Base-by-base conservation (phyloP, 2,113 vertebrate genomes). In the Equus przewalskii region DNA sequence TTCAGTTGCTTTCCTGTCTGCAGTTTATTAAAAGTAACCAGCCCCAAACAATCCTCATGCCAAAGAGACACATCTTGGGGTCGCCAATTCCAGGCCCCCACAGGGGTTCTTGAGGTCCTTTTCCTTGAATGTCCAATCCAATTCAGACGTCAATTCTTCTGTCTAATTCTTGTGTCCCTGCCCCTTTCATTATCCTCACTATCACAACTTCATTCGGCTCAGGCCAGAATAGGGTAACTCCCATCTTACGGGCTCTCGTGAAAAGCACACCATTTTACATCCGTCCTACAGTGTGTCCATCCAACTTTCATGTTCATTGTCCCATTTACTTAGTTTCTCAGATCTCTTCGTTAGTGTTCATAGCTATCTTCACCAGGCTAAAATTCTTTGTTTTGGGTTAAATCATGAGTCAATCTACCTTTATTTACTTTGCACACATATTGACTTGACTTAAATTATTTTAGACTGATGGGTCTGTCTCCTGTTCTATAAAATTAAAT, bases 391-490 rank as follows among this genome's bases (percentile, higher is more conserved):
- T 78, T 82, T 58, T 76, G 54, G 81, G 5, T 94, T 72, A 70
- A 80, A 87, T 33, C 83, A n/a, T 82, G 67, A 85, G 58, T 76
- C 85, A 72, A 58, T 65, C 83, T 87, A 75, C 13, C 49, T 95
- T 93, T 86, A 89, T 79, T 24, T 91, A 56, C 58, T 87, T 81
- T 92, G 70, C 22, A 62, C 30, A n/a, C 28, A 30, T 72, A 65
- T 26, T 73, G 70, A 85, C 16, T 69, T 54, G n/a, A 80, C 46
- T 95, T 41, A 65, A 93, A 89, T 97, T 98, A 91, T 70, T 91
- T 90, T 67, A 93, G 78, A 58, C n/a, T 65, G 65, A 85, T 70
- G 12, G 28, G 5, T 80, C 69, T 93, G 41, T 90, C 62, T 90
- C 36, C 46, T 62, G 5, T 64, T 78, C 91, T 89, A 76, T 60